phyloP scores from a whole-genome alignment of 2,888 invertebrate genomes.

The Cerastis leucographa region DNA sequence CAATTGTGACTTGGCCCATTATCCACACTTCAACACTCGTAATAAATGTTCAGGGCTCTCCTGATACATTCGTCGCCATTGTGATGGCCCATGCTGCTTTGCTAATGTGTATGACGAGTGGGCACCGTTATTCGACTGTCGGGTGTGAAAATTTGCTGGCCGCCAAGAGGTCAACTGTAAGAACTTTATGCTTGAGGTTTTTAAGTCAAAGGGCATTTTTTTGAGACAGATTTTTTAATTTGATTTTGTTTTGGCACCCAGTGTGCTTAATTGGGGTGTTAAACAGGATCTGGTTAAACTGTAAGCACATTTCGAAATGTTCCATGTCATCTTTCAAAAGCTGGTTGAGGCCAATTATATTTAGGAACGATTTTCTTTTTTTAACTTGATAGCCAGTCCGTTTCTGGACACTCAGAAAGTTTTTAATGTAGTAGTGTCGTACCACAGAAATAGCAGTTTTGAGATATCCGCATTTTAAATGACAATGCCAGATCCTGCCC shows the following conservation, averaged over 20 bases:
- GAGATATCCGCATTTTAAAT: no score
- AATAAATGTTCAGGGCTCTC: conserved; percentile 55
- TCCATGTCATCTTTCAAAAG: not conserved
- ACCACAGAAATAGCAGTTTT: not conserved
- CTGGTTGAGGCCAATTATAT: not conserved
- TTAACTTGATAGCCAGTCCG: not conserved
- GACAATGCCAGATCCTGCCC: no score
- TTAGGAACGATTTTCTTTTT: not conserved
- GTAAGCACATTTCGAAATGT: no score
- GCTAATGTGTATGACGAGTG: conserved; percentile 69
- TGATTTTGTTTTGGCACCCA: not conserved
- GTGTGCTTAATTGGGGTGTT: not conserved
- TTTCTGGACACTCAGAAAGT: not conserved
- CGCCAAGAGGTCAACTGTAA: conserved; percentile 30
- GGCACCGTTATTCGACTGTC: conserved; percentile 65
- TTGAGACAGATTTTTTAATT: conserved; percentile 36
- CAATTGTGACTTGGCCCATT: conserved; percentile 58
- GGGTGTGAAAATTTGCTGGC: conserved; percentile 64
- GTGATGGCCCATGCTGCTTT: conserved; percentile 54
- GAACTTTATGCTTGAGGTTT: conserved; percentile 2
- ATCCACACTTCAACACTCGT: conserved; percentile 58
- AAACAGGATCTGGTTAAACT: not conserved
- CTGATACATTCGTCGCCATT: conserved; percentile 56
- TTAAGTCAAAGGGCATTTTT: conserved; percentile 32
- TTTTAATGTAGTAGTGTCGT: no score